phyloP scores from a whole-genome alignment of 2,797 vertebrate species.

The Xerus rutilus region DNA sequence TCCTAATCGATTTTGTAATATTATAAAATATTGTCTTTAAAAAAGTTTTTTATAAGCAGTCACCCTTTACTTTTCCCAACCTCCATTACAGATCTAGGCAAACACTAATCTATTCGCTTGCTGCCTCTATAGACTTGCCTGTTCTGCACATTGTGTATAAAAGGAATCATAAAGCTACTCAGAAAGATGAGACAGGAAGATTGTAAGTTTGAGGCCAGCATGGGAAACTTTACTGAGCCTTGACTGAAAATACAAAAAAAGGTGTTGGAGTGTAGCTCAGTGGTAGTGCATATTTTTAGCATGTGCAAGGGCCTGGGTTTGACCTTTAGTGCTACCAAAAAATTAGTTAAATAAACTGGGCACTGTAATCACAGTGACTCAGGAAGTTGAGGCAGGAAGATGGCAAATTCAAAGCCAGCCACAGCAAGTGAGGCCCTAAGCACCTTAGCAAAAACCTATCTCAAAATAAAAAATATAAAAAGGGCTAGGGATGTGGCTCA shows the following conservation, averaged over 20 bases:
- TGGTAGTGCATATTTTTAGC: not conserved
- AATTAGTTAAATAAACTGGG: not conserved
- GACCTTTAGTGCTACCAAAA: not conserved
- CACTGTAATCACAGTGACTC: too few species aligned
- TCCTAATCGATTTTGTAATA: not conserved
- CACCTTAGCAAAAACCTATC: too few species aligned
- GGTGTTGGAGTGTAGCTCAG: not conserved
- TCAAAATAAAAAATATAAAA: too few species aligned
- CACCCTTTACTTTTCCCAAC: not conserved
- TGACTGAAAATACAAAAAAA: not conserved
- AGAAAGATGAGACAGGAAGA: not conserved
- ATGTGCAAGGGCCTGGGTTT: not conserved
- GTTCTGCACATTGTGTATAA: not conserved
- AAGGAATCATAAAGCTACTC: not conserved
- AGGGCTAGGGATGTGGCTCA: too few species aligned
- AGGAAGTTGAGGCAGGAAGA: too few species aligned
- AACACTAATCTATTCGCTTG: not conserved
- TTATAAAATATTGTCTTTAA: not conserved
- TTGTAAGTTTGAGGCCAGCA: too few species aligned
- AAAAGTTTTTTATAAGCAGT: not conserved
- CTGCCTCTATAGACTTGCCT: not conserved
- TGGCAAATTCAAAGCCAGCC: too few species aligned
- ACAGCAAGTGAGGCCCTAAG: too few species aligned
- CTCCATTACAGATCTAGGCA: not conserved
- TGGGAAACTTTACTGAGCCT: not conserved